A percentile compares a stretch with the other conserved stretches of the same genome.
Conservation (phyloP, 2,797 vertebrate genomes). For the Tinamus major region DNA sequence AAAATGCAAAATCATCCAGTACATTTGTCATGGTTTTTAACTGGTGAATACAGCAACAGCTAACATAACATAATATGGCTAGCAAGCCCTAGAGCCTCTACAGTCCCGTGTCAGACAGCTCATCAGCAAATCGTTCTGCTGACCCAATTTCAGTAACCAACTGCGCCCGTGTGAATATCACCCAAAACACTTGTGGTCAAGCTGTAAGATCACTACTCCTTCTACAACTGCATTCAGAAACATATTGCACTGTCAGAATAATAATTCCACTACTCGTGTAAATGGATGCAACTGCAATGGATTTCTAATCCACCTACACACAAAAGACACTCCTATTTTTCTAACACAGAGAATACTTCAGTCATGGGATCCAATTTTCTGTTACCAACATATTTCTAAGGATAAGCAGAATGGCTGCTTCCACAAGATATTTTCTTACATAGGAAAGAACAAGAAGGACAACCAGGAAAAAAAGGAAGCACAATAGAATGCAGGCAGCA, state of each 20-base stretch:
- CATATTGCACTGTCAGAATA: not conserved
- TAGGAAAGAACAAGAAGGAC: not conserved
- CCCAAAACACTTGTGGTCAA: not conserved
- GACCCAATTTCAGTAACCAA: conserved; percentile 34
- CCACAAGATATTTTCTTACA: not conserved
- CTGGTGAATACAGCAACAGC: not conserved
- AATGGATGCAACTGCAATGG: not conserved
- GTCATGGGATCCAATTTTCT: not conserved
- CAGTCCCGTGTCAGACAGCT: not conserved
- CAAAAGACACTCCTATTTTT: not conserved
- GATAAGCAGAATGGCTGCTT: not conserved
- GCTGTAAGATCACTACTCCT: conserved; percentile 2
- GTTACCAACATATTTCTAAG: not conserved
- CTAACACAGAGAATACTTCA: not conserved
- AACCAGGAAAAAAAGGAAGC: not conserved
- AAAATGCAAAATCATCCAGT: not conserved
- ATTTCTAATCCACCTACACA: not conserved
- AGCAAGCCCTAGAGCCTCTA: not conserved
- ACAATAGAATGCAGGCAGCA: not conserved
- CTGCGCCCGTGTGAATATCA: not conserved
- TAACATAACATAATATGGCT: not conserved
- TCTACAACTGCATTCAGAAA: not conserved
- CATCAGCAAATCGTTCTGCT: not conserved
- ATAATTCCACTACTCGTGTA: not conserved
- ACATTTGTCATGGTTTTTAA: not conserved